Conservation (phyloP, 1,140 invertebrate genomes). For the Psix sp. region DNA sequence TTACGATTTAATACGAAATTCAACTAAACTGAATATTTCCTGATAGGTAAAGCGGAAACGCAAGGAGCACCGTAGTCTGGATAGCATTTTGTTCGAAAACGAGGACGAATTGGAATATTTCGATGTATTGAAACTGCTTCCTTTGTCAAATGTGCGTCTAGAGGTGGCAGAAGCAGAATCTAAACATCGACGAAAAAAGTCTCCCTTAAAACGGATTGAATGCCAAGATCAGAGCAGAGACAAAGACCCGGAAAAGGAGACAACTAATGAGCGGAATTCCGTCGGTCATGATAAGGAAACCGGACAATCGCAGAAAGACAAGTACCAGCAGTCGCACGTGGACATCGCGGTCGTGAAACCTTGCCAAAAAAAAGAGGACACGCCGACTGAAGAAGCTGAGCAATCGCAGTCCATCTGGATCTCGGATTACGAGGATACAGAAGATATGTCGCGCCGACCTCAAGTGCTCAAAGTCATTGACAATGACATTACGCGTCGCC, state of each 20-base stretch:
- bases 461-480: conserved; percentile 74
- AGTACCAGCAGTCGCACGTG: conserved; percentile 9
- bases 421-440: conserved; percentile 64
- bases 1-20: background rate
- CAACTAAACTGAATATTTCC: background rate
- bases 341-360: conserved; percentile 44
- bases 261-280: background rate
- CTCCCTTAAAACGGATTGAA: background rate
- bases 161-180: conserved; percentile 63
- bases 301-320: no score
- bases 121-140: conserved; percentile 73
- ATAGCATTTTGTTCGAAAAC: conserved; percentile 74
- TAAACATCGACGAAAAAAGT: conserved; percentile 24
- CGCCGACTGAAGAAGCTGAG: conserved; percentile 62
- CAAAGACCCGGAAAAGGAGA: background rate
- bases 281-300: conserved; percentile 12
- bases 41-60: conserved; percentile 74
- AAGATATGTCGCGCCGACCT: conserved; percentile 74
- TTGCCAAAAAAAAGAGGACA: conserved; percentile 27
- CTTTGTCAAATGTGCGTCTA: conserved; percentile 72
- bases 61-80: conserved; percentile 73
- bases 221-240: conserved; percentile 1
- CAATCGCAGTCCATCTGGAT: conserved; percentile 72
- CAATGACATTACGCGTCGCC: conserved; percentile 69
- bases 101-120: conserved; percentile 74